Evolutionary conservation across 2,888 invertebrate genomes (phyloP).

Genomic region (Synanthedon vespiformis): DNA sequence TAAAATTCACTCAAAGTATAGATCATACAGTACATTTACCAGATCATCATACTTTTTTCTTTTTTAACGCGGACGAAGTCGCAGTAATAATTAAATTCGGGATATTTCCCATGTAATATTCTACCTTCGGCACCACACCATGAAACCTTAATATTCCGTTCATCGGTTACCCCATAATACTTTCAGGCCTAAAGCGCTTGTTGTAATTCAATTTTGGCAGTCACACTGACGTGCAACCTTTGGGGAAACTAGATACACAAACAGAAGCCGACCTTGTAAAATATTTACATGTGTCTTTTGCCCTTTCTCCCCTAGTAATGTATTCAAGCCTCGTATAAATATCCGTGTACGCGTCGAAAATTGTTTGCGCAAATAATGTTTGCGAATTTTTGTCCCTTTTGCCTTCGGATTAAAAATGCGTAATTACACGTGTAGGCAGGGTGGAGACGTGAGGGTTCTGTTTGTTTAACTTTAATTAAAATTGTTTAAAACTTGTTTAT

Average conservation of each 20-base stretch:
- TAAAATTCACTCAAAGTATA: no score
- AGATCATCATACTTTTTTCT: no score
- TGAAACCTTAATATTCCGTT: background rate
- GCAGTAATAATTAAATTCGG: no score
- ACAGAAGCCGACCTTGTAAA: constrained; percentile 27
- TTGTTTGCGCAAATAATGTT: constrained; percentile 33
- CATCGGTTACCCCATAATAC: background rate
- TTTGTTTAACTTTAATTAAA: background rate
- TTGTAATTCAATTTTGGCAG: background rate
- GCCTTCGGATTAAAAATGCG: constrained; percentile 6
- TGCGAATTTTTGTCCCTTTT: constrained; percentile 8
- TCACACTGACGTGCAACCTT: background rate
- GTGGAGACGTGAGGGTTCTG: background rate
- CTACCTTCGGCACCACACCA: no score
- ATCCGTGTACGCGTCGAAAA: constrained; percentile 15
- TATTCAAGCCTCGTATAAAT: constrained; percentile 29
- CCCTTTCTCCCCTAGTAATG: constrained; percentile 26
- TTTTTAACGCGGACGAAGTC: no score
- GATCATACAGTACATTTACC: no score
- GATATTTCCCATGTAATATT: no score
- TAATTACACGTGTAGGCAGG: constrained; percentile 3
- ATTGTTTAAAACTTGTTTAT: background rate
- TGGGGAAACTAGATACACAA: constrained; percentile 8
- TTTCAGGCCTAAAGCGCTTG: background rate
- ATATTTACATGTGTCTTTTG: constrained; percentile 41